Percentiles rank a stretch among this genome's conserved stretches.
These are phyloP conservation scores for Falco punctatus DNA, from an alignment of 2,113 vertebrate species.

Conservation along the genomic window DNA sequence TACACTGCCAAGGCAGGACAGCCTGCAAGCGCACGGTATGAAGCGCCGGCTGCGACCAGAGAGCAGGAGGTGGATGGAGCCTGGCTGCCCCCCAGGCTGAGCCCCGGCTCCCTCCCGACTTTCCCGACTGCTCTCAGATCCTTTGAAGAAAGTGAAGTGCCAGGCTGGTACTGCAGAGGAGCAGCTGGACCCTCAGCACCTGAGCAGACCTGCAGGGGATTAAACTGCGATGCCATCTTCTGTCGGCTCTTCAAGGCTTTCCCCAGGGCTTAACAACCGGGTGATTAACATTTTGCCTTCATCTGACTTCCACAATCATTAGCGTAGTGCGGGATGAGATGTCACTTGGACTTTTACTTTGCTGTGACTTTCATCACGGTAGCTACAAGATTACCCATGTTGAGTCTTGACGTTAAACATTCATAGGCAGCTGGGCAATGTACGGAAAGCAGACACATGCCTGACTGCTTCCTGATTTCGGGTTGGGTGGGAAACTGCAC, in stretches of 20 bases:
- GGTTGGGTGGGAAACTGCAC: background rate
- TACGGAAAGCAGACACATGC: background rate
- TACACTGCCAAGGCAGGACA: background rate
- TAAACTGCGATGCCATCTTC: background rate
- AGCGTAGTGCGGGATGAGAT: background rate
- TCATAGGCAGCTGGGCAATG: accelerated
- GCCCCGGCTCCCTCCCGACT: background rate
- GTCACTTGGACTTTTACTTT: background rate
- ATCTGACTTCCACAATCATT: background rate
- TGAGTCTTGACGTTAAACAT: background rate
- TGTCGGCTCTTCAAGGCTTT: background rate
- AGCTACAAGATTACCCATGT: accelerated
- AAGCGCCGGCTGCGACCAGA: background rate
- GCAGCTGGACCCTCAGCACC: background rate
- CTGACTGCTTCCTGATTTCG: accelerated
- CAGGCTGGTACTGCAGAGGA: background rate
- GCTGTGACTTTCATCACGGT: accelerated
- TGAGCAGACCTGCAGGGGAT: background rate
- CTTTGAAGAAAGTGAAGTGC: background rate
- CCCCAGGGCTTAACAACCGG: accelerated
- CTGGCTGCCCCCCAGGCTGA: background rate
- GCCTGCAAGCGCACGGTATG: background rate
- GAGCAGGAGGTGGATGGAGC: background rate
- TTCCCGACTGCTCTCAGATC: background rate
- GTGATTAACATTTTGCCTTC: background rate